Evolutionary conservation across 1,140 invertebrate species (phyloP).

Genomic region (Agrilus planipennis): DNA sequence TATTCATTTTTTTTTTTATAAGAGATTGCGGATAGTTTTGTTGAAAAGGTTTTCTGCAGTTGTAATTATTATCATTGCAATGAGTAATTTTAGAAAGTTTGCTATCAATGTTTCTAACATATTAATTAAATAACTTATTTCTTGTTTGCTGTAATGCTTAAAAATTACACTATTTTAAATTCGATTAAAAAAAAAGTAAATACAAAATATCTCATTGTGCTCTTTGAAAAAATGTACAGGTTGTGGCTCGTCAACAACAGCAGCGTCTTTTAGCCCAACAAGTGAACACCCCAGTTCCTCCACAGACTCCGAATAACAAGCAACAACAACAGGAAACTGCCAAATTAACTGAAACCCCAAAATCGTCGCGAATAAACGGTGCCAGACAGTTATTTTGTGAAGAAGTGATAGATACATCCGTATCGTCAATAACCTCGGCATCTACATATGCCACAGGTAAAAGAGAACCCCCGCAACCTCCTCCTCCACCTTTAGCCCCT

Average conservation of each 20-base stretch:
- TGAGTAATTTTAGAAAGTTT: too few relatives aligned
- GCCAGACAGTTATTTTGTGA: conserved; percentile 29
- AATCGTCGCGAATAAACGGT: conserved; percentile 34
- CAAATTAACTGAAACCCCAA: conserved; percentile 17
- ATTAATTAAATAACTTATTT: too few relatives aligned
- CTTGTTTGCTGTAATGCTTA: too few relatives aligned
- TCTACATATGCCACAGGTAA: conserved; percentile 26
- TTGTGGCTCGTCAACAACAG: conserved; percentile 49
- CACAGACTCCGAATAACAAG: conserved; percentile 23
- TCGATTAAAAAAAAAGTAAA: too few relatives aligned
- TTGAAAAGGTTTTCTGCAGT: too few relatives aligned
- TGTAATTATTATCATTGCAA: too few relatives aligned
- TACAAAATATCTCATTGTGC: too few relatives aligned
- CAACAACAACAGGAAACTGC: conserved; percentile 18
- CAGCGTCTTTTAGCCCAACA: conserved; percentile 45
- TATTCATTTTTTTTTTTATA: too few relatives aligned
- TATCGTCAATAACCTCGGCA: conserved; percentile 27
- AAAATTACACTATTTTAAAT: too few relatives aligned
- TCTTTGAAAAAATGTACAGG: conserved; percentile 35
- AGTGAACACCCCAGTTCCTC: conserved; percentile 20
- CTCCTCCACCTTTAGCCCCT: conserved; percentile 39
- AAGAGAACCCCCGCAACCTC: conserved; percentile 38
- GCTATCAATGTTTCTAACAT: too few relatives aligned
- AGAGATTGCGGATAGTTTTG: too few relatives aligned
- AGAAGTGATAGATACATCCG: conserved; percentile 26